These are phyloP conservation scores for Drosophila anomelani DNA, from an alignment of 2,888 invertebrate genomes.

Conservation along the genomic window DNA sequence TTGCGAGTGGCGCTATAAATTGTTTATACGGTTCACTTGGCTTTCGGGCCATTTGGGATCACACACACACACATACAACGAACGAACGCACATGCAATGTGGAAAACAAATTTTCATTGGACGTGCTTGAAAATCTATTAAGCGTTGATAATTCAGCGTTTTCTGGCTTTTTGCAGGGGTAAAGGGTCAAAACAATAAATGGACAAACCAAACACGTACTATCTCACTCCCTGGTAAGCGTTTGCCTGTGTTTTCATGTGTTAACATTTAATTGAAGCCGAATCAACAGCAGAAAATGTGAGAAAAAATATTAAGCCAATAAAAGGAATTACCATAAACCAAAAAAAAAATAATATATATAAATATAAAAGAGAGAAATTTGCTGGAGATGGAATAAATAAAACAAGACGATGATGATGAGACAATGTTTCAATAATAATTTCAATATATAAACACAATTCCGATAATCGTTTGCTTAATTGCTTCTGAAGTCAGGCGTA, in stretches of 20 bases:
- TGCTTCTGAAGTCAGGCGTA: conserved; percentile 45
- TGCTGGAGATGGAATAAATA: not conserved
- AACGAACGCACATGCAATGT: conserved; percentile 17
- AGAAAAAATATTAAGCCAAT: conserved; percentile 30
- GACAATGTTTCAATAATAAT: conserved; percentile 1
- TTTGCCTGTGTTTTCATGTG: conserved; percentile 18
- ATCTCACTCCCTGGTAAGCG: not conserved
- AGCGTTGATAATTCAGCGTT: conserved; percentile 61
- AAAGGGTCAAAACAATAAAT: conserved; percentile 35
- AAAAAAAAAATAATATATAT: not conserved
- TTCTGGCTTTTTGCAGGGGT: conserved; percentile 37
- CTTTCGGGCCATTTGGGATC: conserved; percentile 79
- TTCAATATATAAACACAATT: conserved; percentile 1
- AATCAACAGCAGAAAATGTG: conserved; percentile 13
- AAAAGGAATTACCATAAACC: conserved; percentile 14
- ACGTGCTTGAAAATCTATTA: conserved; percentile 76
- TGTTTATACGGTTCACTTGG: conserved; percentile 77
- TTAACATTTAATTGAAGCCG: conserved; percentile 44
- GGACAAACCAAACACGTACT: conserved; percentile 24
- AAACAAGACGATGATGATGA: conserved; percentile 3
- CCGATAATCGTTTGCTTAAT: conserved; percentile 40
- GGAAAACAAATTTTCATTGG: conserved; percentile 58
- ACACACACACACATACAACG: too few species aligned
- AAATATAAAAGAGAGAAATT: not conserved
- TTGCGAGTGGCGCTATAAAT: conserved; percentile 65